phyloP scores from a whole-genome alignment of 2,888 invertebrate genomes.

The Diloba caeruleocephala region DNA sequence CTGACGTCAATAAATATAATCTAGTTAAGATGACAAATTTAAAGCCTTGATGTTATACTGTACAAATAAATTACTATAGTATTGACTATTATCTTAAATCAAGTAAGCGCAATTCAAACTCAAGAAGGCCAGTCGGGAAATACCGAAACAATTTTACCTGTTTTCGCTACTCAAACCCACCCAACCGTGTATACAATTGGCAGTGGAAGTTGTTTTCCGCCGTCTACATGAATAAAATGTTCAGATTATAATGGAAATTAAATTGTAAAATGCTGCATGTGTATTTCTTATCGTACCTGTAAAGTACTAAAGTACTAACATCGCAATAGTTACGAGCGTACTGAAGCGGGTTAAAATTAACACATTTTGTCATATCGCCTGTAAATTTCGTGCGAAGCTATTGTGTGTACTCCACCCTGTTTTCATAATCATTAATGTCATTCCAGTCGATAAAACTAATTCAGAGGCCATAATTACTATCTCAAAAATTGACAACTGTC shows the following conservation, averaged over 20 bases:
- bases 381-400: conserved; percentile 40
- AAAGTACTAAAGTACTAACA: conserved; percentile 18
- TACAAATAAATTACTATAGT: too few relatives aligned
- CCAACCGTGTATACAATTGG: too few relatives aligned
- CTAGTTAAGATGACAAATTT: too few relatives aligned
- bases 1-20: too few relatives aligned
- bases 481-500: conserved; percentile 9
- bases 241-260: conserved; percentile 35
- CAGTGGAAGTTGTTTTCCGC: conserved; percentile 11
- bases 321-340: conserved; percentile 24
- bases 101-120: too few relatives aligned
- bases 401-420: conserved; percentile 30
- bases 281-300: conserved; percentile 48
- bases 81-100: too few relatives aligned
- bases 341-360: conserved; percentile 44
- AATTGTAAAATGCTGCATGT: conserved; percentile 25
- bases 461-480: conserved; percentile 1
- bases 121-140: too few relatives aligned
- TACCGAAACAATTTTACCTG: neutral
- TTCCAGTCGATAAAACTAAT: conserved; percentile 1
- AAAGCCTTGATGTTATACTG: too few relatives aligned
- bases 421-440: conserved; percentile 1
- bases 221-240: conserved; percentile 16
- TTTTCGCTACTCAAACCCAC: too few relatives aligned
- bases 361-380: conserved; percentile 45